Base-by-base conservation (phyloP, 2,113 vertebrate genomes). In the Erythrocercus mccallii region DNA sequence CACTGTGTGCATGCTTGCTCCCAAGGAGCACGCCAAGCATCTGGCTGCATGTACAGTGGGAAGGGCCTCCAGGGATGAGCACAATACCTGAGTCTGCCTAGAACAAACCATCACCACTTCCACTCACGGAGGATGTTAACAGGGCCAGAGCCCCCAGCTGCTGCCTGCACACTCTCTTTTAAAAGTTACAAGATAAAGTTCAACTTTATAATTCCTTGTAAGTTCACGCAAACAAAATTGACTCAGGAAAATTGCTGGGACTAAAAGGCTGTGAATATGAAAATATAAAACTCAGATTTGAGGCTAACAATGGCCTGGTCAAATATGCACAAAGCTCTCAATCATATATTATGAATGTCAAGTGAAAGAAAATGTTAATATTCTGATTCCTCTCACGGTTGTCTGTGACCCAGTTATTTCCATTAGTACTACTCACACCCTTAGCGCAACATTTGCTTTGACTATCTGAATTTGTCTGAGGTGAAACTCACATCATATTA, bases 381-480 rank as follows among this genome's bases (percentile, higher is more conserved):
- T 88, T 83, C 77, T 84, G 44, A 95, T 88, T 90, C 82, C 61
- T 76, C 45, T 97, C 89, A 95, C 83, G 62, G 93, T 95, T 90
- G 28, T 80, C 77, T 40, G 20, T 91, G 60, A 42, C 62, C 69
- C 40, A 53, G 28, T n/a, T 80, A 80, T 95, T 97, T 94, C 96
- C 82, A 79, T 70, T 74, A 97, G 30, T 58, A 70, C 78, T 62
- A 72, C 88, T 97, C 94, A 96, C 84, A 83, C 86, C 95, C 92
- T 92, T 69, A 91, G 81, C 56, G 58, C 25, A 18, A 79, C 88
- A 87, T 87, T 97, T 85, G 58, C 10, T 89, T 95, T 97, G 96
- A 97, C 95, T 97, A 95, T 86, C 92, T 96, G 92, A 94, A 97
- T 97, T 90, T 97, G 71, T 96, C 88, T 91, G 85, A 94, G 89